Evolutionary conservation across 2,113 vertebrate species (phyloP).

Genomic region (Periophthalmus modestus): DNA sequence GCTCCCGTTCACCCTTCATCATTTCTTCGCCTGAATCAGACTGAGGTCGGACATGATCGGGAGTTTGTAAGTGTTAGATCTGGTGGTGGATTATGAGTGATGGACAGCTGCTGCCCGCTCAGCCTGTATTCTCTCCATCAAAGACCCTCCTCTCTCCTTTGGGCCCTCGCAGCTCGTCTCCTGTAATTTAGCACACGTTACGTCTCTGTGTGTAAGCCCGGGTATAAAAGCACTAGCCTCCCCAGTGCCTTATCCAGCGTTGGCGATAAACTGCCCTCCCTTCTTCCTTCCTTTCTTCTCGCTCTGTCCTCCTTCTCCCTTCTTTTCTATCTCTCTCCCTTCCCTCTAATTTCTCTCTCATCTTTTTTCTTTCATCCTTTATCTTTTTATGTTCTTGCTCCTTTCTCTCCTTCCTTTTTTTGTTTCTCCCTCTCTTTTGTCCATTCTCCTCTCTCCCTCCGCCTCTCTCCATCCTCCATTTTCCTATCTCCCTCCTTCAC

Average conservation of each 20-base stretch:
- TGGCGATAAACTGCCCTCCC: neutral
- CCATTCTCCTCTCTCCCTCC: neutral
- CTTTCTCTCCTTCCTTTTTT: neutral
- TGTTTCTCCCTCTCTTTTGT: neutral
- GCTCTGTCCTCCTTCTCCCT: neutral
- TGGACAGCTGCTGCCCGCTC: neutral
- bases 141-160: constrained; percentile 47
- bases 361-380: neutral
- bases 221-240: constrained; percentile 51
- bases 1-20: neutral
- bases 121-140: constrained; percentile 49
- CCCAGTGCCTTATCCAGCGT: constrained; percentile 23
- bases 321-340: neutral
- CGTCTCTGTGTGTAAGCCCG: constrained; percentile 44
- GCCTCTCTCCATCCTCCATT: too few species aligned
- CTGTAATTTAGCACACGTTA: constrained; percentile 60
- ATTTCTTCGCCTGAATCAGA: neutral
- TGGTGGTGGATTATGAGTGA: neutral
- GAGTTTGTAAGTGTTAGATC: neutral
- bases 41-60: neutral
- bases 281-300: neutral
- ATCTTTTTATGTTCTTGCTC: neutral
- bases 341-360: too few species aligned
- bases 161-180: constrained; percentile 45
- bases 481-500: too few species aligned